These are phyloP conservation scores for Catocala nupta DNA, from an alignment of 2,888 invertebrate genomes.

Conservation along the genomic window DNA sequence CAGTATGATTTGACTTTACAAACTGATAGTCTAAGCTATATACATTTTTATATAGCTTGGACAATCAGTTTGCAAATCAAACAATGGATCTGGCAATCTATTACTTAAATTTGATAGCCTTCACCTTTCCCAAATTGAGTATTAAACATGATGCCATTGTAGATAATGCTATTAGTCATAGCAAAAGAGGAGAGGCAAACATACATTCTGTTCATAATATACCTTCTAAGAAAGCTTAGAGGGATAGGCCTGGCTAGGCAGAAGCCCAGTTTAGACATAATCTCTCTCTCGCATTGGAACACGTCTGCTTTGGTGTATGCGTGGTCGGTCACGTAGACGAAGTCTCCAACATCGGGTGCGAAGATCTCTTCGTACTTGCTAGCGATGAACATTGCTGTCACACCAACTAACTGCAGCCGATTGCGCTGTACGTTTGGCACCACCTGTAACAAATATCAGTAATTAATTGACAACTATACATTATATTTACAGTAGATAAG, in stretches of 20 bases:
- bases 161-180: no score
- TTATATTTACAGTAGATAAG: no score
- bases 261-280: slow-evolving; percentile 92
- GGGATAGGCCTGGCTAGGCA: slow-evolving; percentile 95
- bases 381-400: slow-evolving; percentile 96
- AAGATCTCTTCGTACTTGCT: slow-evolving; percentile 98
- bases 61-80: no score
- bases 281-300: slow-evolving; percentile 93
- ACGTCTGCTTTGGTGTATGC: slow-evolving; percentile 94
- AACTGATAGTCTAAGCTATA: no score
- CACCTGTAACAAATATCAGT: slow-evolving; percentile 75
- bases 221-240: slow-evolving; percentile 95
- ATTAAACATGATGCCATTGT: no score
- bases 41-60: no score
- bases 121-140: no score
- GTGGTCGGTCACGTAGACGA: slow-evolving; percentile 96
- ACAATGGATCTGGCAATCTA: no score
- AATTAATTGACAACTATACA: not conserved
- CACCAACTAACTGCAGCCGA: slow-evolving; percentile 95
- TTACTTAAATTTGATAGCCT: no score
- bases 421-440: slow-evolving; percentile 89
- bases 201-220: slow-evolving; percentile 43
- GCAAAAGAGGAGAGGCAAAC: no score
- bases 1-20: no score
- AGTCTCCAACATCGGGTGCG: slow-evolving; percentile 94